Conservation (phyloP, 2,797 vertebrate species). For the Sebastes kiyomatsui region DNA sequence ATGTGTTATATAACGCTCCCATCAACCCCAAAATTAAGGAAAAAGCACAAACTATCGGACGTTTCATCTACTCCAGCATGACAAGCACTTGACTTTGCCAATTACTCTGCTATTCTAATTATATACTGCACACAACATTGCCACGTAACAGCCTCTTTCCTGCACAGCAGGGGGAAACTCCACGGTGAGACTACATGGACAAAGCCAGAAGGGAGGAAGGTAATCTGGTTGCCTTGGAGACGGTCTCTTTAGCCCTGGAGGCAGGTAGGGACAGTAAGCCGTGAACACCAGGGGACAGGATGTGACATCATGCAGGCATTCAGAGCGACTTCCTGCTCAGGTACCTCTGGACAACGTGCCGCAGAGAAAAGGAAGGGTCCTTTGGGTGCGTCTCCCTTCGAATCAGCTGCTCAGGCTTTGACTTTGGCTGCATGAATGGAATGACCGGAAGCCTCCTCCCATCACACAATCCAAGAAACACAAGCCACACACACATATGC, state of each 20-base stretch:
- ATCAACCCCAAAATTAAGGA: not conserved
- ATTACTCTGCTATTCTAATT: constrained; percentile 65
- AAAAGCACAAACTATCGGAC: constrained; percentile 12
- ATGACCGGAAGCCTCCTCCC: constrained; percentile 75
- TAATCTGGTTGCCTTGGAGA: constrained; percentile 10
- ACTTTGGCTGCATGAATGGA: constrained; percentile 62
- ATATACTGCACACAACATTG: constrained; percentile 58
- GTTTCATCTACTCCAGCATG: constrained; percentile 20
- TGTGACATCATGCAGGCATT: constrained; percentile 54
- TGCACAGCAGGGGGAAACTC: constrained; percentile 57
- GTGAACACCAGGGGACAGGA: constrained; percentile 37
- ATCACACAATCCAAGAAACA: constrained; percentile 44
- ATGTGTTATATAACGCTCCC: not conserved
- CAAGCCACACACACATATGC: constrained; percentile 14
- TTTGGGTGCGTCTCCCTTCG: constrained; percentile 14
- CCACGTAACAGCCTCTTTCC: constrained; percentile 59
- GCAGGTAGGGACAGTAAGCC: constrained; percentile 15
- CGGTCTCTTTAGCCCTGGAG: not conserved
- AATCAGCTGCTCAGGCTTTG: constrained; percentile 44
- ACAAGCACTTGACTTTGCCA: constrained; percentile 40
- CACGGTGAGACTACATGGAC: constrained; percentile 31
- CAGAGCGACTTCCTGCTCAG: constrained; percentile 46
- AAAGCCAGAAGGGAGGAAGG: constrained; percentile 24
- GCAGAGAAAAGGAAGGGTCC: constrained; percentile 5
- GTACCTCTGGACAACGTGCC: constrained; percentile 9